Base-by-base conservation (phyloP, 2,113 vertebrate genomes). In the Antigone vipio region DNA sequence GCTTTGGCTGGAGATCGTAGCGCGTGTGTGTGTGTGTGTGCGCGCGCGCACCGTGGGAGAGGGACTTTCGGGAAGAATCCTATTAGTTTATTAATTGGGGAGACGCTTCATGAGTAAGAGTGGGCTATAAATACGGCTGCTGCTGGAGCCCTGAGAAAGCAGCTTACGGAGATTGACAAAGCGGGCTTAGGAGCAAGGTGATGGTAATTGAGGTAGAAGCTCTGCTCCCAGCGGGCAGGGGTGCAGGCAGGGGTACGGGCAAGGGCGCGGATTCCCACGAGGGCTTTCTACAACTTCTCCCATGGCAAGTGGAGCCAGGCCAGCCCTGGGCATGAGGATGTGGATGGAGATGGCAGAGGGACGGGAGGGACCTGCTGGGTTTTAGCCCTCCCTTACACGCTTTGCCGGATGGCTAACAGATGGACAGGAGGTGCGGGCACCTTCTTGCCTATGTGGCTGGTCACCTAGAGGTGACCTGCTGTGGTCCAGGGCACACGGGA, bases 41-140 rank as follows among this genome's bases (percentile, higher is more conserved):
- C 9, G 84, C 5, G 67, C 5, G 53, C 0, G 32, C 74, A 42
- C 62, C 1, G 4, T 45, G 69, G 80, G 59, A 64, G 45, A 89
- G 81, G 73, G 26, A 22, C 78, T 96, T 80, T 42, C 0, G 2
- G 71, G 20, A 53, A 1, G 62, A 97, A 97, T 98, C 97, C 96
- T 96, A 96, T 98, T 98, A 98, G 47, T 85, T 91, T 58, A 82
- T 96, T 97, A 96, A 92, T 0, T 64, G 64, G 85, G 89, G 95
- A 93, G 92, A 92, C 3, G 63, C 89, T 95, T 11, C n/a, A 0
- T 21, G 68, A 92, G 89, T 95, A 96, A 96, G 94, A 96, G 92
- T 93, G 94, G 85, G 67, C 97, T 96, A 95, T 92, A 94, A 97
- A 95, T 95, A 92, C 8, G 4, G 10, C 55, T 16, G 77, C 78